Evolutionary conservation across 2,888 invertebrate genomes (phyloP).

Genomic region (Pammene fasciana): DNA sequence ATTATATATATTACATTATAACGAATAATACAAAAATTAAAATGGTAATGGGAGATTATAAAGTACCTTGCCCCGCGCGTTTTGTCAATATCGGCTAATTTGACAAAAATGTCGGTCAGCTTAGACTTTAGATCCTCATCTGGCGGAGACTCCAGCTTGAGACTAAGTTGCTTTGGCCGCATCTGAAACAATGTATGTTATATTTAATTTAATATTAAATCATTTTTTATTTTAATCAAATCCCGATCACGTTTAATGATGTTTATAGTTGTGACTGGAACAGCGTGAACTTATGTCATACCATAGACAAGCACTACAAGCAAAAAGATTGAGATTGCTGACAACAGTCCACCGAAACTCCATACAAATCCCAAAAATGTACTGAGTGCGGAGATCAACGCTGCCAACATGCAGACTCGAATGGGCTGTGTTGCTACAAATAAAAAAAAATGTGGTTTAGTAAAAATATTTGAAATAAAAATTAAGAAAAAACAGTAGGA

Average conservation of each 20-base stretch:
- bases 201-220: background rate
- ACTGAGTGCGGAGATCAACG: no score
- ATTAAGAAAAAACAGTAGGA: no score
- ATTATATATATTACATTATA: background rate
- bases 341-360: no score
- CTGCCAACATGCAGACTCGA: no score
- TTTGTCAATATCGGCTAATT: constrained; percentile 61
- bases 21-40: background rate
- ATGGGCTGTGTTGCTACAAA: no score
- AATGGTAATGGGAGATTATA: constrained; percentile 8
- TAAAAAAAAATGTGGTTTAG: no score
- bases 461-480: no score
- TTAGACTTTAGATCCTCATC: constrained; percentile 63
- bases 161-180: constrained; percentile 53
- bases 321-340: no score
- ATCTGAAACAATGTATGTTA: constrained; percentile 55
- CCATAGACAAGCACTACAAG: no score
- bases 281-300: background rate
- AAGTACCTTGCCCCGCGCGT: constrained; percentile 61
- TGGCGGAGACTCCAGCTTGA: constrained; percentile 63
- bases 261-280: constrained; percentile 22
- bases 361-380: no score
- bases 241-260: background rate
- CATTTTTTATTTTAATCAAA: no score
- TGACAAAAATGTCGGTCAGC: constrained; percentile 63